A percentile compares a stretch with the other conserved stretches of the same genome.
Conservation (phyloP, 2,113 vertebrate genomes). For the Bubo blakistoni region DNA sequence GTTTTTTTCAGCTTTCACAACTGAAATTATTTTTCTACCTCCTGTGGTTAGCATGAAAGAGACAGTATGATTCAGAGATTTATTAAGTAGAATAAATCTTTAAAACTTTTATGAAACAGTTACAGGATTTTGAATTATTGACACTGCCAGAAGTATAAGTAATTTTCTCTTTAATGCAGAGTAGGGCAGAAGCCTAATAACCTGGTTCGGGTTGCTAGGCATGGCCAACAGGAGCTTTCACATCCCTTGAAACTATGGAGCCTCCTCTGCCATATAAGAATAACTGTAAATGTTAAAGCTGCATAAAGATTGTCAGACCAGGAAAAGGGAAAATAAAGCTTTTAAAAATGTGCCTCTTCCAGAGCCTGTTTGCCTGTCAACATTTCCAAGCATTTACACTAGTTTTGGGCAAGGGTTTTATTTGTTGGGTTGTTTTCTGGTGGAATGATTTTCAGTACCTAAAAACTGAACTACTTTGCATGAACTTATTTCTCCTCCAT, state of each 20-base stretch:
- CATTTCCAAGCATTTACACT: background rate
- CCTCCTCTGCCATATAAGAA: background rate
- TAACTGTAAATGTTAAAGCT: background rate
- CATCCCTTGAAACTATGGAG: background rate
- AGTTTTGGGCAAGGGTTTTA: background rate
- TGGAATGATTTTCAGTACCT: background rate
- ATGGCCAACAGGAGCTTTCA: background rate
- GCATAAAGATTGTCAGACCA: fast-evolving
- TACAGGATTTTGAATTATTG: background rate
- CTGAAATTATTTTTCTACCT: background rate
- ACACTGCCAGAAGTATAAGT: background rate
- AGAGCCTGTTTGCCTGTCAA: background rate
- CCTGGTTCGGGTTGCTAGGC: background rate
- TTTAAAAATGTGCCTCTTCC: background rate
- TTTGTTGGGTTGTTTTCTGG: background rate
- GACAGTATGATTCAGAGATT: background rate
- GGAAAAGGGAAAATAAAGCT: background rate
- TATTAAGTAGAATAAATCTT: background rate
- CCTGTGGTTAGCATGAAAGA: background rate
- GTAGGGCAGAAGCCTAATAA: background rate
- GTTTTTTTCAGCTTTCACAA: background rate
- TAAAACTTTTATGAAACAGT: background rate
- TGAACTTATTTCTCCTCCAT: background rate
- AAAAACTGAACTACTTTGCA: background rate
- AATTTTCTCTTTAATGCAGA: background rate